Percentiles rank a stretch among this genome's conserved stretches.
These are phyloP conservation scores for Neolamprologus caudopunctatus DNA, from an alignment of 2,113 vertebrate genomes.

Conservation along the genomic window DNA sequence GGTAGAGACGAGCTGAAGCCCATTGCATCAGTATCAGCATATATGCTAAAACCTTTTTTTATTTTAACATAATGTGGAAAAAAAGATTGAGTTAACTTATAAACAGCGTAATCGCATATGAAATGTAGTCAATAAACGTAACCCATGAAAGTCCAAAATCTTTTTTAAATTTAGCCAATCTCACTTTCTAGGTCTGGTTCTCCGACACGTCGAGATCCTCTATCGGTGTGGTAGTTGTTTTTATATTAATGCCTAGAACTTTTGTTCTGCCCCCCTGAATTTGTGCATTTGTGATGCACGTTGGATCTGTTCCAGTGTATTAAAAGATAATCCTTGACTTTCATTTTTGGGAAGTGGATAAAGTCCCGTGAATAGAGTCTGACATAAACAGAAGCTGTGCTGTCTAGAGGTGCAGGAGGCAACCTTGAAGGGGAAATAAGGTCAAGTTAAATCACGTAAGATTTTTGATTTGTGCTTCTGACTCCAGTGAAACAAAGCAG, in stretches of 20 bases:
- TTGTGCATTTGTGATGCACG: neutral
- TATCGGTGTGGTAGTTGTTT: neutral
- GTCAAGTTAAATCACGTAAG: neutral
- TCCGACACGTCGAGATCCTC: accelerated
- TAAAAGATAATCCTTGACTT: neutral
- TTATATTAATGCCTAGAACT: neutral
- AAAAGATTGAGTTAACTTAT: neutral
- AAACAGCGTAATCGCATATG: neutral
- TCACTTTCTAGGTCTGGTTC: neutral
- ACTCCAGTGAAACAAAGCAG: neutral
- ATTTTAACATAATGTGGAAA: neutral
- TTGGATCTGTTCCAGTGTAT: neutral
- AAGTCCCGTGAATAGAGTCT: neutral
- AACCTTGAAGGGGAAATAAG: neutral
- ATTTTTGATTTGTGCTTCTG: neutral
- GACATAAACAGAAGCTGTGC: neutral
- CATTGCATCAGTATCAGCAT: neutral
- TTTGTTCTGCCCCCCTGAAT: neutral
- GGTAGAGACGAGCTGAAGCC: neutral
- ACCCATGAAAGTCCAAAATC: neutral
- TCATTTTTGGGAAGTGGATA: neutral
- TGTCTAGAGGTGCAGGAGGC: neutral
- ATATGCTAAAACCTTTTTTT: neutral
- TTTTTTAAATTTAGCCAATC: neutral
- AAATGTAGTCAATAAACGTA: neutral